A percentile compares a stretch with the other conserved stretches of the same genome.
These are phyloP conservation scores for Therioaphis trifolii DNA, from an alignment of 2,888 invertebrate genomes.

Conservation along the genomic window DNA sequence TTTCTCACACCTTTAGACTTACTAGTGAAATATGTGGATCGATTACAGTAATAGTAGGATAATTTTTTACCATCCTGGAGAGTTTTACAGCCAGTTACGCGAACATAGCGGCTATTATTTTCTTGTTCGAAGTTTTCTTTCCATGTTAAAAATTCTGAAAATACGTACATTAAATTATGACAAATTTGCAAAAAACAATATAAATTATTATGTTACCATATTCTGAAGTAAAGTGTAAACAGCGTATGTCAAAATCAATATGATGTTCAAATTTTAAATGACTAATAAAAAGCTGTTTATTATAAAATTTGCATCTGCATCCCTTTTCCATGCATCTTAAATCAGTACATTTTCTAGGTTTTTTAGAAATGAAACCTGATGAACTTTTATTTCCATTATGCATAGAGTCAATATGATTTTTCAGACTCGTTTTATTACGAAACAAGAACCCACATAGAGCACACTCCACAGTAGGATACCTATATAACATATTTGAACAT, in stretches of 20 bases:
- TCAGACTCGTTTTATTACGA: conserved; percentile 55
- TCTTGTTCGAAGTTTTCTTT: conserved; percentile 65
- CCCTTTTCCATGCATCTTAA: conserved; percentile 49
- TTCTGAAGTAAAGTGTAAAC: conserved; percentile 28
- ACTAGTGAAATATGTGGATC: conserved; percentile 63
- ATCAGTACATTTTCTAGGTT: conserved; percentile 41
- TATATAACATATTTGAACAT: conserved; percentile 9
- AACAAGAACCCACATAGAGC: conserved; percentile 57
- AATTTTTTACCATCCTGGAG: conserved; percentile 63
- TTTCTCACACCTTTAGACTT: conserved; percentile 64
- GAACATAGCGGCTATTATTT: conserved; percentile 65
- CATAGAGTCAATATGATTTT: conserved; percentile 54
- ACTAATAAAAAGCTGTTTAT: conserved; percentile 55
- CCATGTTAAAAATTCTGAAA: conserved; percentile 65
- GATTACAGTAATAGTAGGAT: conserved; percentile 64
- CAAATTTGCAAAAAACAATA: neutral
- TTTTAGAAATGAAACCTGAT: conserved; percentile 23
- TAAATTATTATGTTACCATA: conserved; percentile 32
- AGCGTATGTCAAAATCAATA: conserved; percentile 55
- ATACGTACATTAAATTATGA: neutral
- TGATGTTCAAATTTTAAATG: conserved; percentile 61
- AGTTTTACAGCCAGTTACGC: conserved; percentile 64
- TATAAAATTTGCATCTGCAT: conserved; percentile 55
- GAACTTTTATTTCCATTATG: conserved; percentile 27
- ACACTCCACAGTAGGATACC: conserved; percentile 50